A percentile compares a stretch with the other conserved stretches of the same genome.
phyloP scores from a whole-genome alignment of 2,888 invertebrate species.

The Dryomyza anilis region DNA sequence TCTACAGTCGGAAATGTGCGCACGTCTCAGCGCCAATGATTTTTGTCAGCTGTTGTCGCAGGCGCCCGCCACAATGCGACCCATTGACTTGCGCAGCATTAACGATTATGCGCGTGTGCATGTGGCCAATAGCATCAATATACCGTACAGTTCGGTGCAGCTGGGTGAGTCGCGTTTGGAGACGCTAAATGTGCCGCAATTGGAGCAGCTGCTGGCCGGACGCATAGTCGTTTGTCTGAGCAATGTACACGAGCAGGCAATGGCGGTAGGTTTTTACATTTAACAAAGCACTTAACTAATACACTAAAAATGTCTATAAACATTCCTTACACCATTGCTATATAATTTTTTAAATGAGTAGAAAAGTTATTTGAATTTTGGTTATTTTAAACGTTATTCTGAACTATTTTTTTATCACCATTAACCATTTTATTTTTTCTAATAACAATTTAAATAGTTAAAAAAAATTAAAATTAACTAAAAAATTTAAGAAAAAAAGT shows the following conservation, averaged over 20 bases:
- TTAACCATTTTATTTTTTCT: too few relatives aligned
- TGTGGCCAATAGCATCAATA: constrained; percentile 82
- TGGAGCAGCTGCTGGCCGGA: constrained; percentile 65
- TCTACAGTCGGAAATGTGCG: constrained; percentile 76
- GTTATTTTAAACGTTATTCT: too few relatives aligned
- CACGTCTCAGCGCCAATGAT: constrained; percentile 85
- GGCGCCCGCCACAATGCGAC: constrained; percentile 64
- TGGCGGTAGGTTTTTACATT: constrained; percentile 65
- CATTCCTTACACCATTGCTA: background rate
- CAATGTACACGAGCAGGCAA: constrained; percentile 76
- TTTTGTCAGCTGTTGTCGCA: constrained; percentile 75
- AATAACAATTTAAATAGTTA: too few relatives aligned
- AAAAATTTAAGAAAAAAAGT: too few relatives aligned
- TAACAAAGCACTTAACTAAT: background rate
- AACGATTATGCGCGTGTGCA: constrained; percentile 73
- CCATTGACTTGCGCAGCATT: constrained; percentile 71
- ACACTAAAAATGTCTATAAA: too few relatives aligned
- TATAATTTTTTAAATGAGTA: background rate
- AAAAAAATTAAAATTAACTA: too few relatives aligned
- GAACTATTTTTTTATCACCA: too few relatives aligned
- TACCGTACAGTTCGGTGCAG: constrained; percentile 83
- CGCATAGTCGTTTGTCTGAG: constrained; percentile 80
- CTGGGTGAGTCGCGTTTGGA: constrained; percentile 72
- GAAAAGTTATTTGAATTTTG: too few relatives aligned
- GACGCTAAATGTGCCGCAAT: constrained; percentile 70